Evolutionary conservation across 1,140 invertebrate species (phyloP), one percentile per base, ranked within the genome.

Genomic region (Coelopa frigida): DNA sequence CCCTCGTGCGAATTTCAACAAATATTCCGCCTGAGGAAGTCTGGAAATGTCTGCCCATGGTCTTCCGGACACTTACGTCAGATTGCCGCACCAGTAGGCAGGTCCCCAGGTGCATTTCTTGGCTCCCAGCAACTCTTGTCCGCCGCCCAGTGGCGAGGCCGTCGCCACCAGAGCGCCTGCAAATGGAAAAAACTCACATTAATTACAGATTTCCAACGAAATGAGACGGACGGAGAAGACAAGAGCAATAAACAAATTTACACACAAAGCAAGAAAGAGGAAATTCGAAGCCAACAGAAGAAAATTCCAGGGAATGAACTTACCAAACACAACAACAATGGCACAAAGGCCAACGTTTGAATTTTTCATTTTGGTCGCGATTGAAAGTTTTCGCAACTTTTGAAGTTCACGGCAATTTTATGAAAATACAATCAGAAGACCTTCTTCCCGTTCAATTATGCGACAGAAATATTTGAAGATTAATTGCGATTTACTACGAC

Each of bases 81-180:
- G 72, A 59, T 86, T 87, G 38, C 78, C 76, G 69, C 87, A 91
- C 87, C 87, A 90, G 54, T 83, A 89, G 0, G 78, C 75, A n/a
- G 86, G 85, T 20, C 87, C 87, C 77, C 80, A 82, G 10, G 85
- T 84, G 65, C 87, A 89, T 64, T 78, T 77, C 48, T 79, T 75
- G 7, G 72, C 55, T 12, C 83, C 83, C n/a, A 86, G 11, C 24
- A 63, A 18, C 18, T 49, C 49, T 29, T 55, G 45, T 36, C 49
- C 46, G 23, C 48, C 46, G 24, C 49, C 52, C 10, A 81, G 35
- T 22, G 62, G 63, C 37, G 63, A 56, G 37, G 57, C 31, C 54
- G 10, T 45, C 46, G 46, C 53, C 49, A 37, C 49, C 54, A 37
- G 46, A 33, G 50, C 55, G 20, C 49, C 49, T 51, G 42, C 18